Conservation (phyloP, 2,888 invertebrate species). For the Urechis unicinctus region DNA sequence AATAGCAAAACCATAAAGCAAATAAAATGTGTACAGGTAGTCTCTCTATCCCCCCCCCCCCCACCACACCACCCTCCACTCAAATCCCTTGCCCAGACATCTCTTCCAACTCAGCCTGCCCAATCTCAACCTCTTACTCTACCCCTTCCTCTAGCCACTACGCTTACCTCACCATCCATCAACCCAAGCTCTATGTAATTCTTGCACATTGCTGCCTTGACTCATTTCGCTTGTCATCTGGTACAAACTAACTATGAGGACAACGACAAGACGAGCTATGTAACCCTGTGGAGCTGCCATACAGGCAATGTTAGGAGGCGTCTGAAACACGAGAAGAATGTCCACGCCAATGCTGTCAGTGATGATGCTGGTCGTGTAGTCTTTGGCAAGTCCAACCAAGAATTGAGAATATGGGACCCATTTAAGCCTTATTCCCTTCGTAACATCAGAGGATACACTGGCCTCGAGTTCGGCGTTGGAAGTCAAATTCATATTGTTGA, state of each 20-base stretch:
- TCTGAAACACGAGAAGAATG: constrained; percentile 39
- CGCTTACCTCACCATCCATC: too few species aligned
- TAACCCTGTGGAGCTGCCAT: constrained; percentile 45
- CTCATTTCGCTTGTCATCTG: constrained; percentile 33
- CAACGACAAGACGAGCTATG: constrained; percentile 38
- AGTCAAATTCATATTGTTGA: constrained; percentile 37
- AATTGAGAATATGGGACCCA: constrained; percentile 42
- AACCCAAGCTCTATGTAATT: constrained; percentile 40
- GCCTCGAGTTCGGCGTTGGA: constrained; percentile 29
- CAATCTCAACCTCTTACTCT: too few species aligned
- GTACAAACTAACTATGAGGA: constrained; percentile 46
- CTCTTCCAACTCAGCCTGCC: too few species aligned
- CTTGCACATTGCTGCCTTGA: constrained; percentile 38
- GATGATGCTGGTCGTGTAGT: constrained; percentile 36
- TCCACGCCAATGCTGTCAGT: constrained; percentile 37
- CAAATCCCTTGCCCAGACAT: too few species aligned
- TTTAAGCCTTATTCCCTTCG: constrained; percentile 25
- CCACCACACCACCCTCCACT: too few species aligned
- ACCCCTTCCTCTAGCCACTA: too few species aligned
- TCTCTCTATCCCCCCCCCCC: too few species aligned
- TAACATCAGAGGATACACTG: constrained; percentile 29
- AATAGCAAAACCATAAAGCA: too few species aligned
- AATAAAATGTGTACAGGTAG: too few species aligned
- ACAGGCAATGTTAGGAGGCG: constrained; percentile 33
- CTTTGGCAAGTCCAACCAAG: constrained; percentile 37